phyloP scores from a whole-genome alignment of 2,113 vertebrate species.

The Desmodus rotundus region DNA sequence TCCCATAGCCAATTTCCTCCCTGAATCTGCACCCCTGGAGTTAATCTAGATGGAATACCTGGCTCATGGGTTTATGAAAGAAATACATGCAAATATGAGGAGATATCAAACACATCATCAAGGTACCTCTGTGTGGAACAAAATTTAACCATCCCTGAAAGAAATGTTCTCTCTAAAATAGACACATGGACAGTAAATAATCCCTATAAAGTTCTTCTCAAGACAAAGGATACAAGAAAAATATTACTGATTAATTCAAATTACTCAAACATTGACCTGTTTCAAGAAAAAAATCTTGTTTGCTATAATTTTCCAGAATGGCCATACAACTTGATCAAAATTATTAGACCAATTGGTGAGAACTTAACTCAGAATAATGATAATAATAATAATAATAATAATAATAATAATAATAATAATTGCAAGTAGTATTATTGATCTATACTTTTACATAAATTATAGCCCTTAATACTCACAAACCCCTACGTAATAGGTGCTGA shows the following conservation, averaged over 20 bases:
- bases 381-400: not conserved
- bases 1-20: not conserved
- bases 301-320: not conserved
- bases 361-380: not conserved
- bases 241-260: not conserved
- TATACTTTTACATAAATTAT: not conserved
- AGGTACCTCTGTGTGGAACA: not conserved
- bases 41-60: not conserved
- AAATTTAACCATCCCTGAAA: conserved; percentile 2
- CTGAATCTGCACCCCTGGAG: not conserved
- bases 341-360: not conserved
- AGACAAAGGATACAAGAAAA: not conserved
- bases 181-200: not conserved
- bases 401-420: not conserved
- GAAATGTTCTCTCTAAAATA: not conserved
- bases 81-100: not conserved
- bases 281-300: conserved; percentile 3
- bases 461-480: not conserved
- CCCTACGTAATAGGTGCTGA: not conserved
- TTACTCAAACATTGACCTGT: not conserved
- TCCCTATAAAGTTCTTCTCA: not conserved
- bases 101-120: not conserved
- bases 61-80: not conserved
- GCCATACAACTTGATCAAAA: not conserved
- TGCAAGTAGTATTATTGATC: not conserved